These are phyloP conservation scores for Leptodactylus fuscus DNA, from an alignment of 2,113 vertebrate species.

Conservation along the genomic window DNA sequence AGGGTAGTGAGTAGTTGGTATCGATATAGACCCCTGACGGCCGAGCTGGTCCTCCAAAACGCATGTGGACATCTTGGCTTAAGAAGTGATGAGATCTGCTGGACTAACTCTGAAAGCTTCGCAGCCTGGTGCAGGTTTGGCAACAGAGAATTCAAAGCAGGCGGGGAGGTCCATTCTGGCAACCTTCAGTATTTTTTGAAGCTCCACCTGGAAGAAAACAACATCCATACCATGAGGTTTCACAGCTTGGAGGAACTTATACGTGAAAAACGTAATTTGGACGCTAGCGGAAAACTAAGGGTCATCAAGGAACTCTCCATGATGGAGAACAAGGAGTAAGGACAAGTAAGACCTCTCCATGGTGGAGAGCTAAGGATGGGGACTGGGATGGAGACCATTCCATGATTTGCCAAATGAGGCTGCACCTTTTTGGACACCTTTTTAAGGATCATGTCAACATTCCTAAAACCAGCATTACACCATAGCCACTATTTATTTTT, in stretches of 20 bases:
- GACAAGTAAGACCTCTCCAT: constrained; percentile 56
- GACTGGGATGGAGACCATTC: not conserved
- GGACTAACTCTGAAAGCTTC: constrained; percentile 99
- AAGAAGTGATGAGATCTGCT: constrained; percentile 93
- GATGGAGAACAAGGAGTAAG: constrained; percentile 85
- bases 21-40: constrained; percentile 91
- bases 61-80: constrained; percentile 93
- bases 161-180: constrained; percentile 87
- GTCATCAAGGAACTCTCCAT: constrained; percentile 91
- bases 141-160: constrained; percentile 97
- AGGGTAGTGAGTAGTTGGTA: constrained; percentile 97
- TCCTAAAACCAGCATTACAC: constrained; percentile 74
- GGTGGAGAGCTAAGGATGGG: constrained; percentile 14
- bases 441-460: constrained; percentile 70
- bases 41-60: constrained; percentile 97
- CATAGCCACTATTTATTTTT: constrained; percentile 71
- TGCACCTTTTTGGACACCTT: constrained; percentile 63
- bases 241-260: constrained; percentile 97
- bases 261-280: constrained; percentile 91
- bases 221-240: constrained; percentile 92
- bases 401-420: constrained; percentile 31
- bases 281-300: constrained; percentile 87
- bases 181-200: constrained; percentile 91
- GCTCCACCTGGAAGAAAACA: constrained; percentile 88
- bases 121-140: constrained; percentile 99